Evolutionary conservation across 2,888 invertebrate species (phyloP), one percentile per base, ranked within the genome.

Genomic region (Penaeus monodon): DNA sequence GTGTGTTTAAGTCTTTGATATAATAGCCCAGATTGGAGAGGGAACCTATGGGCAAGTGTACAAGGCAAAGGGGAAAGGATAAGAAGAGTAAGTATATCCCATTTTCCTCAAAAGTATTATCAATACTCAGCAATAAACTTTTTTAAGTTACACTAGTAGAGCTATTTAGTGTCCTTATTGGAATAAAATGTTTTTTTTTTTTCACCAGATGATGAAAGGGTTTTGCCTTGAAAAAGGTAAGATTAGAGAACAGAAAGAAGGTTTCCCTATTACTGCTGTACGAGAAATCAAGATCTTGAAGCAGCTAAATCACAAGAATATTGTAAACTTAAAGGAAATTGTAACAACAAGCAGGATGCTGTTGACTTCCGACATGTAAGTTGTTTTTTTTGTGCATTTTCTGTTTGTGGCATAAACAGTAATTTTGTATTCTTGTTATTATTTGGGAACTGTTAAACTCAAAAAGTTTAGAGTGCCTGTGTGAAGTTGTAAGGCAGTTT

Each of bases 1-100:
- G 88, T 98, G 97, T 92, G 97, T 99, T 7, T 98, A 99, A 91
- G 97, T 98, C 44, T 99, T 99, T 92, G 96, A 98, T 93, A 96
- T 99, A 83, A 96, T 99, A 91, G 96, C 96, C 49, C 98, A 99
- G 94, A 99, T 99, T 91, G 99, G 99, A 74, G 99, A 99, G 93
- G 99, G 99, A 91, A 99, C 99, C 38, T 99, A 99, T 92, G 99
- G 99, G 0, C 98, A 99, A 93, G 99, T 99, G 84, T 98, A 98
- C 93, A 98, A 98, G 93, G 98, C 98, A 12, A n/a, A 95, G 86
- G 73, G 82, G 88, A 27, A 89, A 90, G 44, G 90, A 90, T 68
- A 85, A 87, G 70, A 86, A 88, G 73, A 88, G 90, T 88, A 78
- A 84, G 85, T 79, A 49, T 85, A 66, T 76, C 77, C 8, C 4